A percentile compares a stretch with the other conserved stretches of the same genome.
phyloP scores from a whole-genome alignment of 2,113 vertebrate genomes.

The Prionailurus bengalensis region DNA sequence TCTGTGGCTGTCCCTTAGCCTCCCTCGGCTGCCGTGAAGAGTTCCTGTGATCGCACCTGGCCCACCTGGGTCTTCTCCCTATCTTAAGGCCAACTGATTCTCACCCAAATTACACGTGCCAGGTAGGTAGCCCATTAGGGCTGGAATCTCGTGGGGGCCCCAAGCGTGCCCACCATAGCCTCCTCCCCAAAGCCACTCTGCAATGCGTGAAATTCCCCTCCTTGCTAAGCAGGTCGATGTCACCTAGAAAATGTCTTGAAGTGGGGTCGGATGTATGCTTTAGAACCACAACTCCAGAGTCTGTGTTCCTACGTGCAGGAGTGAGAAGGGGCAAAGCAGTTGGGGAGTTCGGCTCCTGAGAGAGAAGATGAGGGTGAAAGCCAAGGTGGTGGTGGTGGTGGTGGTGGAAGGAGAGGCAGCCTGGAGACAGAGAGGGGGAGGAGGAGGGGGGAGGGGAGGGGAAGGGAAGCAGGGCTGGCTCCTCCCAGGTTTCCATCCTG shows the following conservation, averaged over 20 bases:
- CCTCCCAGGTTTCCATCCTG: background rate
- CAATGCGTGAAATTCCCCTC: background rate
- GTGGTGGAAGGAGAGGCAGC: background rate
- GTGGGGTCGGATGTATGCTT: background rate
- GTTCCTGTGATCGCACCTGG: background rate
- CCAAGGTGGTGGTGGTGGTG: too few species aligned
- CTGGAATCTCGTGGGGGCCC: background rate
- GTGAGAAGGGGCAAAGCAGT: background rate
- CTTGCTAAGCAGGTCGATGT: background rate
- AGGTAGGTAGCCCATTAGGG: background rate
- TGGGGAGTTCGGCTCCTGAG: background rate
- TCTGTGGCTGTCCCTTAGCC: background rate
- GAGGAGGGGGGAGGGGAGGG: fast-evolving
- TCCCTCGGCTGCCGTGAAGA: background rate
- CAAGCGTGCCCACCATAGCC: background rate
- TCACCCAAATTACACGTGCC: background rate
- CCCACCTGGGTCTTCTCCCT: background rate
- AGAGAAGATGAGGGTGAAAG: background rate
- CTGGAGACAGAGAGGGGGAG: background rate
- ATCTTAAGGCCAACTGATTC: background rate
- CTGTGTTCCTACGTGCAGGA: background rate
- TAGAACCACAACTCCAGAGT: background rate
- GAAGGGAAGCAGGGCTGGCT: background rate
- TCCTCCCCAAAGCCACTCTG: background rate
- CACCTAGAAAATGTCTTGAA: background rate